phyloP scores from a whole-genome alignment of 2,888 invertebrate genomes.

The Loripinus fragilis region DNA sequence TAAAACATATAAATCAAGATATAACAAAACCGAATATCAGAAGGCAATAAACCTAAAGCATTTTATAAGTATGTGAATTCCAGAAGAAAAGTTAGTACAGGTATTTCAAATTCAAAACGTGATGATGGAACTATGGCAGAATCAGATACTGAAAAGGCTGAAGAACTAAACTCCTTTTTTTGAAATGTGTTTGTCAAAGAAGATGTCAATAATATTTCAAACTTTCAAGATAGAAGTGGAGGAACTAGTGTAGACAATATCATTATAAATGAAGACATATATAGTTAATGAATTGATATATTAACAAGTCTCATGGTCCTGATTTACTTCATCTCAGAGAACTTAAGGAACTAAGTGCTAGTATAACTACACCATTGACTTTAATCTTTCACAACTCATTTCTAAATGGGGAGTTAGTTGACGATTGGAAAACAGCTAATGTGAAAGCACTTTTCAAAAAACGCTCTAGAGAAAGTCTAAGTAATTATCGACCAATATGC shows the following conservation, averaged over 20 bases:
- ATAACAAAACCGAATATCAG: too few species aligned
- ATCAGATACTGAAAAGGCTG: constrained; percentile 22
- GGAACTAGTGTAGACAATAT: neutral
- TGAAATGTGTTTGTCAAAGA: constrained; percentile 13
- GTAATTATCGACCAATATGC: constrained; percentile 7
- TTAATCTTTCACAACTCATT: constrained; percentile 9
- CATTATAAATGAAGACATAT: constrained; percentile 6
- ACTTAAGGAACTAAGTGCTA: neutral
- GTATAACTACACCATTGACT: constrained; percentile 2
- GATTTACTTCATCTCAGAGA: constrained; percentile 14
- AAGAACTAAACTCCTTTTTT: constrained; percentile 20
- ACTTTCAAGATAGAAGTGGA: constrained; percentile 20
- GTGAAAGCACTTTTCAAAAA: constrained; percentile 16
- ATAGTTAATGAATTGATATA: constrained; percentile 11
- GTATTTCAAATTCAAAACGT: constrained; percentile 15
- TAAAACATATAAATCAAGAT: too few species aligned
- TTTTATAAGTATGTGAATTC: constrained; percentile 30
- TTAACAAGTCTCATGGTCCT: constrained; percentile 14
- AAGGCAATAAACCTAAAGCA: neutral
- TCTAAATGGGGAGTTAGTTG: neutral
- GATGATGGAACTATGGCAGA: neutral
- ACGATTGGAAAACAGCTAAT: constrained; percentile 17
- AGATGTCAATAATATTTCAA: constrained; percentile 1
- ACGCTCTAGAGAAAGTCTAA: neutral
- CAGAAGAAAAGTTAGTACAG: constrained; percentile 12